phyloP scores from a whole-genome alignment of 1,140 invertebrate genomes.

The Aphaenogaster ashmeadi region DNA sequence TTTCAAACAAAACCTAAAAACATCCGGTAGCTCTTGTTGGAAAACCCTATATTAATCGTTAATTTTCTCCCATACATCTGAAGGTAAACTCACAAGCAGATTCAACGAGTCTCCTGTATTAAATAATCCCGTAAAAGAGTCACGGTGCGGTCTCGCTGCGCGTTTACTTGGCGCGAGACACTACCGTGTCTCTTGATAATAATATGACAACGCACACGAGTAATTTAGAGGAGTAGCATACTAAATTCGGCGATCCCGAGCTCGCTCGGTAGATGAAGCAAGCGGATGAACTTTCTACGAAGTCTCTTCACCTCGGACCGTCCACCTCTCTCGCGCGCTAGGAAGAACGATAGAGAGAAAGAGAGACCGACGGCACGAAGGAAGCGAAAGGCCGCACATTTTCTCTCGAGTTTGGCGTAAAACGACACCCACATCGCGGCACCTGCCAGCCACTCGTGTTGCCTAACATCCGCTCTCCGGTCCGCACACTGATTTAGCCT shows the following conservation, averaged over 20 bases:
- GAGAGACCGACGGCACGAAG: constrained; percentile 43
- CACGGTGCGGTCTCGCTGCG: no score
- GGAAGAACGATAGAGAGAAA: constrained; percentile 11
- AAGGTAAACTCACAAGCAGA: background rate
- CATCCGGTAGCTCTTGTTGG: no score
- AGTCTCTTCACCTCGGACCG: background rate
- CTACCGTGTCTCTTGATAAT: no score
- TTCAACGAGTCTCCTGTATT: background rate
- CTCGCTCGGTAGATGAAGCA: background rate
- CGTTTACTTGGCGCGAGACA: no score
- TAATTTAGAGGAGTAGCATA: constrained; percentile 3
- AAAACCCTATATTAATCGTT: background rate
- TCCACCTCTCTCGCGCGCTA: constrained; percentile 15
- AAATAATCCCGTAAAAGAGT: no score
- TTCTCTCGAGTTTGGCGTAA: constrained; percentile 74
- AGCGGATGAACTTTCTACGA: constrained; percentile 49
- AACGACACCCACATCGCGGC: constrained; percentile 74
- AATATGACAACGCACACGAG: background rate
- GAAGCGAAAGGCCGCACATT: constrained; percentile 61
- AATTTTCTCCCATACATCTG: background rate
- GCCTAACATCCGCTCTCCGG: constrained; percentile 75
- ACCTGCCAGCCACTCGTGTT: constrained; percentile 74
- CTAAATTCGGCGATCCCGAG: background rate
- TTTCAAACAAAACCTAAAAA: no score
- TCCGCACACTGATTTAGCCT: constrained; percentile 66